A percentile compares a stretch with the other conserved stretches of the same genome.
Conservation (phyloP, 2,113 vertebrate species). For the Herpetotheres cachinnans region DNA sequence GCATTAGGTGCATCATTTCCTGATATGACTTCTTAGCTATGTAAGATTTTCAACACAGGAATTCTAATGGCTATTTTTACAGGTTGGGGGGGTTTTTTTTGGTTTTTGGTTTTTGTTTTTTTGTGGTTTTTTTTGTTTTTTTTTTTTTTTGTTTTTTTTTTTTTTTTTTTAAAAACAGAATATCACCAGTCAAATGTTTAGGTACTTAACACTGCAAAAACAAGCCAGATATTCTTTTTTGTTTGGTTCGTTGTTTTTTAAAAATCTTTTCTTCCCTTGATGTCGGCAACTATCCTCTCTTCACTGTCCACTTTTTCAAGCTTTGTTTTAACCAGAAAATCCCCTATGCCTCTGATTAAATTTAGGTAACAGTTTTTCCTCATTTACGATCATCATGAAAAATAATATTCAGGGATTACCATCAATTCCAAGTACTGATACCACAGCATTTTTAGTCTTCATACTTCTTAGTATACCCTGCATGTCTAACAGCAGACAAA, state of each 20-base stretch:
- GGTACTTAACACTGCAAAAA: not conserved
- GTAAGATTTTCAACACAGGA: not conserved
- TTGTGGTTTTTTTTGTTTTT: not conserved
- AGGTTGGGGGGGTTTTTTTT: not conserved
- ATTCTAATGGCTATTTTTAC: not conserved
- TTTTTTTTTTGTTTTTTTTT: not conserved
- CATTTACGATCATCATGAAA: not conserved
- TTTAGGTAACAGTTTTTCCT: not conserved
- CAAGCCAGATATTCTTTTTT: not conserved
- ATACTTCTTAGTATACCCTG: not conserved
- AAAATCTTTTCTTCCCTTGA: not conserved
- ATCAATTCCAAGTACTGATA: not conserved
- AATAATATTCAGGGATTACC: not conserved
- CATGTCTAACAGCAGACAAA: not conserved
- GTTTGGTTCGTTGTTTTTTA: not conserved
- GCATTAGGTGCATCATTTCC: not conserved
- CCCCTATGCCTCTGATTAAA: not conserved
- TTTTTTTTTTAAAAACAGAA: not conserved
- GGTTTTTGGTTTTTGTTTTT: not conserved
- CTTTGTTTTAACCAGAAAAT: not conserved
- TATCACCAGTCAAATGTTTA: not conserved
- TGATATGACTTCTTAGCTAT: not conserved
- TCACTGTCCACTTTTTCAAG: not conserved
- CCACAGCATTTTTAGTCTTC: not conserved
- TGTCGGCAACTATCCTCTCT: not conserved